Evolutionary conservation across 2,888 invertebrate species (phyloP).

Genomic region (Venustoraphidia nigricollis): DNA sequence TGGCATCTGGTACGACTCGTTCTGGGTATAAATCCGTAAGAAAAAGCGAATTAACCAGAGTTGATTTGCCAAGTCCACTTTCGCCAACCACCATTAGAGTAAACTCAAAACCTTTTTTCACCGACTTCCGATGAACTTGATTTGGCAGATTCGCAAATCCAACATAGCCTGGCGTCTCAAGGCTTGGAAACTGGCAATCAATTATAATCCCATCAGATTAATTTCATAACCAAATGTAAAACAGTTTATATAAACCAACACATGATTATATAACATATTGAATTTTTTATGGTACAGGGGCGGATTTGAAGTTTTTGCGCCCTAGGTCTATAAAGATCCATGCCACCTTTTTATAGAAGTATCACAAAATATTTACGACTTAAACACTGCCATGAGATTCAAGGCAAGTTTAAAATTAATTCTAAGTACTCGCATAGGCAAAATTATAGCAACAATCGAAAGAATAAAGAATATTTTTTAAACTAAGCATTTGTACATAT

Average conservation of each 20-base stretch:
- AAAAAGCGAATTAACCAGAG: conserved; percentile 87
- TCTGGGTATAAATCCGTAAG: conserved; percentile 91
- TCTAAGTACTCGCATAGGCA: too few species aligned
- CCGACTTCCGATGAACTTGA: conserved; percentile 92
- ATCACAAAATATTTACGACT: too few species aligned
- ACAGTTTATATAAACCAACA: not conserved
- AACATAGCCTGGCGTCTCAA: conserved; percentile 79
- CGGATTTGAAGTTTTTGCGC: too few species aligned
- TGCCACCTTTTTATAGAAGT: too few species aligned
- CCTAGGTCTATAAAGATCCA: too few species aligned
- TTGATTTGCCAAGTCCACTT: conserved; percentile 87
- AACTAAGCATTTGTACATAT: too few species aligned
- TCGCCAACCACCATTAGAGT: conserved; percentile 91
- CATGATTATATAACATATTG: not conserved
- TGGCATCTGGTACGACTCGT: conserved; percentile 72
- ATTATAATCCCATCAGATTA: conserved; percentile 9
- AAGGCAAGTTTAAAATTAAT: too few species aligned
- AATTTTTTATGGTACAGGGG: too few species aligned
- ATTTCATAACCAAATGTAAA: not conserved
- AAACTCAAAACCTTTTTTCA: conserved; percentile 96
- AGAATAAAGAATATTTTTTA: too few species aligned
- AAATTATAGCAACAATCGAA: too few species aligned
- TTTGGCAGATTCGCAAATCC: conserved; percentile 93
- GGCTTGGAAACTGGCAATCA: conserved; percentile 54
- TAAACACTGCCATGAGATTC: too few species aligned